Base-by-base conservation (phyloP, 2,113 vertebrate genomes). In the Sander lucioperca region DNA sequence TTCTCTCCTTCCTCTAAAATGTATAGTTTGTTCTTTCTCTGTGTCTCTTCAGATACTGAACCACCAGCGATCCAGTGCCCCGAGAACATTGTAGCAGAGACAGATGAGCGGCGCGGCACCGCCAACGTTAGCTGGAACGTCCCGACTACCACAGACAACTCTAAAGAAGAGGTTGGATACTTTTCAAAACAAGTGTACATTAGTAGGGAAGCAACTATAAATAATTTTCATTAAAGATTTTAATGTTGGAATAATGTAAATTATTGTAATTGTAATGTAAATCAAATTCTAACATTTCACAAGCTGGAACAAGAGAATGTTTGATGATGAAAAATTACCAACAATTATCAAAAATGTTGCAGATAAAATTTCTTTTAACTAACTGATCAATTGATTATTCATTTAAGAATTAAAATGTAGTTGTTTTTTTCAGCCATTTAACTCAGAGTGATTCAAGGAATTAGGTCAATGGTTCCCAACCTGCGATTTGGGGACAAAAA, bases 1-100 rank as follows among this genome's bases (percentile, higher is more conserved):
- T 33, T 63, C 6, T 47, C 66, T n/a, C 48, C 21, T n/a, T 25
- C 6, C n/a, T 66, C 51, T 70, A 2, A 59, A 54, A 21, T 0
- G 3, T n/a, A 4, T 27, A n/a, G 2, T 43, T 50, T 5, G 1
- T 11, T 43, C 43, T 39, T 74, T 21, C 21, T 57, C 57, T 48
- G 0, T 64, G 5, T 69, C n/a, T 70, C 48, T 27, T 79, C 86
- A 99, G 98, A 99, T 82, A 79, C 95, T 51, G 97, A 98, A 86
- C 94, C 96, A 0, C 98, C 98, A 13, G 79, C 56, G 86, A 97
- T 99, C 80, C 95, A 5, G 65, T 99, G 98, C 82, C 98, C 98
- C 21, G 84, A 78, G 11, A 92, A 97, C 82, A 96, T 99, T 58
- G 91, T 97, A 74, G 92, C 94, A 10, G 90, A 93, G 59, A 97